Evolutionary conservation across 1,140 invertebrate species (phyloP).

Genomic region (Lordiphosa mommai): DNA sequence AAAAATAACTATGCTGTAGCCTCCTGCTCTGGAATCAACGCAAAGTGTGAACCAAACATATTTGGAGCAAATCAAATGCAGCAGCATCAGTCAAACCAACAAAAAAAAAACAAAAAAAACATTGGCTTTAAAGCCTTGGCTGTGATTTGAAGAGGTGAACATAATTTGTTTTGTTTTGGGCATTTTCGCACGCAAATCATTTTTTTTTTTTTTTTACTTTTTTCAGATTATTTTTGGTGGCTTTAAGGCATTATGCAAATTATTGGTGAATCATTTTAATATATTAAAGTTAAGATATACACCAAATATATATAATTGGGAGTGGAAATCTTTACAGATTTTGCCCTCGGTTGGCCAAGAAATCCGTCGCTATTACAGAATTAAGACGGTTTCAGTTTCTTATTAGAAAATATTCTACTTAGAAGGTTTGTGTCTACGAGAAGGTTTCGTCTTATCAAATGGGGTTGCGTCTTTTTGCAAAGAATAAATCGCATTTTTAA

Average conservation of each 20-base stretch:
- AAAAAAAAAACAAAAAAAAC: constrained; percentile 13
- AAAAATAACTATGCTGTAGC: constrained; percentile 43
- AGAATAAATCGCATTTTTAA: no score
- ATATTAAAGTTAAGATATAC: no score
- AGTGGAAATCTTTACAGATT: no score
- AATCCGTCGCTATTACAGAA: no score
- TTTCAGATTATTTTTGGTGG: constrained; percentile 22
- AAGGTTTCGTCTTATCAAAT: no score
- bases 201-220: constrained; percentile 27
- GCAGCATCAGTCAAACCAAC: constrained; percentile 1
- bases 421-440: no score
- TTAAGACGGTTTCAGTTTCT: no score
- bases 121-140: constrained; percentile 1
- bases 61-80: constrained; percentile 72
- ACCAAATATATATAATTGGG: no score
- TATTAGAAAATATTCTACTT: no score
- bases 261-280: not conserved
- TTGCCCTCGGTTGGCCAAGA: no score
- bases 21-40: constrained; percentile 33
- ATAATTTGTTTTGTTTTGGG: constrained; percentile 26
- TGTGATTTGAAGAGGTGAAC: constrained; percentile 1
- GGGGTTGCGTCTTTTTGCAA: no score
- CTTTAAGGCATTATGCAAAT: constrained; percentile 57
- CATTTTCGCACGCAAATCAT: constrained; percentile 71
- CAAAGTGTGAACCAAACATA: constrained; percentile 68